Evolutionary conservation across 2,113 vertebrate species (phyloP).

Genomic region (Nipponia nippon): DNA sequence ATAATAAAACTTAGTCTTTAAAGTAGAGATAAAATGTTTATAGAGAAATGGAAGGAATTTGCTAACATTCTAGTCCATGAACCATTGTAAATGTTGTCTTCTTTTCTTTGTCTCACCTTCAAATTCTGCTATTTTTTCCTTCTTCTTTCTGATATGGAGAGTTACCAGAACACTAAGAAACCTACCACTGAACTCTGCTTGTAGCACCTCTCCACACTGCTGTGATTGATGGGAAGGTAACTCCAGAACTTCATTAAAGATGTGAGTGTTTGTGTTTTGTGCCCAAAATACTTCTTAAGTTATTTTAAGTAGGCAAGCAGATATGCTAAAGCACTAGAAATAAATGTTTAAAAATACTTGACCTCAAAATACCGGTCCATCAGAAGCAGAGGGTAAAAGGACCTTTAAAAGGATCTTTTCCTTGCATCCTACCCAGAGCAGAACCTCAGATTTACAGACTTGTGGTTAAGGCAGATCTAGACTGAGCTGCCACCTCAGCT

Average conservation of each 20-base stretch:
- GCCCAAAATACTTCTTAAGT: not conserved
- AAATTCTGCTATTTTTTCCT: not conserved
- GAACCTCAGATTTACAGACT: not conserved
- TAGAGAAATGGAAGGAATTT: not conserved
- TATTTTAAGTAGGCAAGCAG: slow-evolving; percentile 39
- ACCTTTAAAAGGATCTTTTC: not conserved
- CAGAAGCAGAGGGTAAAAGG: not conserved
- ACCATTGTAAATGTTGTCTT: not conserved
- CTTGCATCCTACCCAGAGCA: not conserved
- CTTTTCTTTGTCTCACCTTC: not conserved
- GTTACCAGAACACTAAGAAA: not conserved
- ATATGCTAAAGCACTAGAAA: slow-evolving; percentile 39
- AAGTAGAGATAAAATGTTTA: not conserved
- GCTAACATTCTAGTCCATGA: not conserved
- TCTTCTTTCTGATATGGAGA: not conserved
- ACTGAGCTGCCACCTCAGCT: not conserved
- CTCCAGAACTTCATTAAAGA: not conserved
- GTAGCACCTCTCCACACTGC: not conserved
- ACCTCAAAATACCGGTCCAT: not conserved
- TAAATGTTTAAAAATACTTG: slow-evolving; percentile 44
- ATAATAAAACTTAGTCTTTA: not conserved
- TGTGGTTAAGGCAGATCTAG: slow-evolving; percentile 5
- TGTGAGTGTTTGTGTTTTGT: not conserved
- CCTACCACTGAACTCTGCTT: not conserved
- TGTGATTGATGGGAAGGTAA: not conserved